Conservation (phyloP, 2,113 vertebrate species). For the Prochilodus magdalenae region DNA sequence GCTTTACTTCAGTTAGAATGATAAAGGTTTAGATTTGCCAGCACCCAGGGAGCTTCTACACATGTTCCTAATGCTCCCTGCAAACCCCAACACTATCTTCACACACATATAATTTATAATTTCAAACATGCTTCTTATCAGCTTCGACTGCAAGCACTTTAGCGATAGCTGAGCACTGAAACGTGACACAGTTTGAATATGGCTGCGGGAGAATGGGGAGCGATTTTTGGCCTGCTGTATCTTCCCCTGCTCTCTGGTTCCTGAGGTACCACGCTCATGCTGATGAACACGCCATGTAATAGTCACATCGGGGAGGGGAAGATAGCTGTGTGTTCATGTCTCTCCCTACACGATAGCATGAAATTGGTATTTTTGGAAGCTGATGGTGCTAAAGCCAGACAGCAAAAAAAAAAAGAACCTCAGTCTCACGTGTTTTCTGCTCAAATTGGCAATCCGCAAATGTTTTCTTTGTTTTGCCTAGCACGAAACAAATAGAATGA, state of each 20-base stretch:
- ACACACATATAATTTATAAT: background rate
- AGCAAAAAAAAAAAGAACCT: background rate
- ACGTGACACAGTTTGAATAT: slow-evolving; percentile 20
- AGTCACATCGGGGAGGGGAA: slow-evolving; percentile 5
- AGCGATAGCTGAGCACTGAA: background rate
- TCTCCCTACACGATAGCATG: slow-evolving; percentile 7
- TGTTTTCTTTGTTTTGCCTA: background rate
- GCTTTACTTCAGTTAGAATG: too few relatives aligned
- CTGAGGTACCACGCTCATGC: background rate
- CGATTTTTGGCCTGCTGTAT: slow-evolving; percentile 22
- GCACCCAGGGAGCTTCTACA: background rate
- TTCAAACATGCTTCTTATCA: slow-evolving; percentile 34
- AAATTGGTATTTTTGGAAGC: slow-evolving; percentile 29
- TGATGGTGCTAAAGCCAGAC: background rate
- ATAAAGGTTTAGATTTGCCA: too few relatives aligned
- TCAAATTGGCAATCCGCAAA: background rate
- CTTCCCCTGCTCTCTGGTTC: background rate
- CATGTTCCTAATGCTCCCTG: background rate
- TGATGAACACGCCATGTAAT: slow-evolving; percentile 18
- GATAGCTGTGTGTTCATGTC: slow-evolving; percentile 3
- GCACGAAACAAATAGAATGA: background rate
- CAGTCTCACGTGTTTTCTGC: background rate
- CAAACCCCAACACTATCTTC: background rate
- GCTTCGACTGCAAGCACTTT: slow-evolving; percentile 28
- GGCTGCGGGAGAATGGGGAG: slow-evolving; percentile 18